Evolutionary conservation across 2,113 vertebrate genomes (phyloP), one percentile per base, ranked within the genome.

Genomic region (Vombatus ursinus): DNA sequence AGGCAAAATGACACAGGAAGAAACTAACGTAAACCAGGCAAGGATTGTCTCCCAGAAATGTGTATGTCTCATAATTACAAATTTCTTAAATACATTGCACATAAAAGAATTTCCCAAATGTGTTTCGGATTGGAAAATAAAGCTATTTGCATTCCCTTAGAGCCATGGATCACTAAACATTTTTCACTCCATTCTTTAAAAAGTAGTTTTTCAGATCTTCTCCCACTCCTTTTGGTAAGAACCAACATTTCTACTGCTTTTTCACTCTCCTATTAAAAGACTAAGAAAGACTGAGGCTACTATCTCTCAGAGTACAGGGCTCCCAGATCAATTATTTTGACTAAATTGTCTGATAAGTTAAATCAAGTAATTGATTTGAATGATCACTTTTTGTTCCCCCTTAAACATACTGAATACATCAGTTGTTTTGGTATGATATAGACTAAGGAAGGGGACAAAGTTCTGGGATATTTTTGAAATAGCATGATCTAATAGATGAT

Each of bases 21-120:
- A 98, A 98, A 98, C 98, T 98, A 98, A 97, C 96, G 98, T 97
- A 98, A 98, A 98, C 95, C 97, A 98, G 98, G 98, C 97, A 98
- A 84, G 1, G 92, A 61, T 97, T 90, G 95, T 97, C 96, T 98
- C 97, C 96, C 96, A 93, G 90, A 95, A 61, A 90, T 95, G 94
- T 93, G 96, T 91, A 97, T 61, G 49, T 95, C 92, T 96, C 51
- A 97, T 12, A 68, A 3, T 4, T 61, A 31, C 28, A 68, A 96
- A 94, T 92, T 90, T 97, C 93, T 96, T 95, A 95, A 96, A 97
- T 95, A 94, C 89, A 93, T 90, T 93, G 22, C 52, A 89, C 94
- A 89, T 95, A 96, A 94, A 26, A 96, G 50, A 96, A 92, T 95
- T 95, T 97, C 94, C 96, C 96, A 84, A 95, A 97, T 97, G 96